Evolutionary conservation across 2,888 invertebrate genomes (phyloP).

Genomic region (Leucania comma): DNA sequence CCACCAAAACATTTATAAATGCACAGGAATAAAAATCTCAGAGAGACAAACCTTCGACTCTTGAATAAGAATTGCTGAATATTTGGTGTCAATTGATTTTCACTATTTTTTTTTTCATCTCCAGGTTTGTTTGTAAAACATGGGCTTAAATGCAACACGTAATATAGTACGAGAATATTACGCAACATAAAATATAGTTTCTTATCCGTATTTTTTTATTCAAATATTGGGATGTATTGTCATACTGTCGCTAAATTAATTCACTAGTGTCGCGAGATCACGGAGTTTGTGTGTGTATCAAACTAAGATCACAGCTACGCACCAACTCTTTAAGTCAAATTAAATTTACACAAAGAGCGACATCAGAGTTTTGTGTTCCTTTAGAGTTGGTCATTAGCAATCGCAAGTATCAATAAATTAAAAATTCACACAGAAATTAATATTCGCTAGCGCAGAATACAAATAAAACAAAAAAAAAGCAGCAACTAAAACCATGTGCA

Average conservation of each 20-base stretch:
- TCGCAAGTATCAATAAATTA: not conserved
- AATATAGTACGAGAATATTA: constrained; percentile 3
- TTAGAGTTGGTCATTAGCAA: not conserved
- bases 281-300: constrained; percentile 3
- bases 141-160: not conserved
- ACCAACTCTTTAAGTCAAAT: not conserved
- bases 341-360: not conserved
- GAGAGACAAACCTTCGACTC: constrained; percentile 47
- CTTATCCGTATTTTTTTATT: not conserved
- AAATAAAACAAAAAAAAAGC: not conserved
- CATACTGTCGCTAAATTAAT: constrained; percentile 6
- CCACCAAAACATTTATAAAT: constrained; percentile 51
- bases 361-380: not conserved
- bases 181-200: not conserved
- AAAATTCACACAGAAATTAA: constrained; percentile 7
- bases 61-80: constrained; percentile 50
- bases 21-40: constrained; percentile 58
- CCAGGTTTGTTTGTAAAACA: constrained; percentile 6
- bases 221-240: not conserved
- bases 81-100: constrained; percentile 36
- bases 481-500: not conserved
- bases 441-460: constrained; percentile 38
- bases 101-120: not conserved
- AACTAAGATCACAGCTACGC: constrained; percentile 1
- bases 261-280: not conserved